These are phyloP conservation scores for Condylostylus longicornis DNA, from an alignment of 1,140 invertebrate genomes.

Conservation along the genomic window DNA sequence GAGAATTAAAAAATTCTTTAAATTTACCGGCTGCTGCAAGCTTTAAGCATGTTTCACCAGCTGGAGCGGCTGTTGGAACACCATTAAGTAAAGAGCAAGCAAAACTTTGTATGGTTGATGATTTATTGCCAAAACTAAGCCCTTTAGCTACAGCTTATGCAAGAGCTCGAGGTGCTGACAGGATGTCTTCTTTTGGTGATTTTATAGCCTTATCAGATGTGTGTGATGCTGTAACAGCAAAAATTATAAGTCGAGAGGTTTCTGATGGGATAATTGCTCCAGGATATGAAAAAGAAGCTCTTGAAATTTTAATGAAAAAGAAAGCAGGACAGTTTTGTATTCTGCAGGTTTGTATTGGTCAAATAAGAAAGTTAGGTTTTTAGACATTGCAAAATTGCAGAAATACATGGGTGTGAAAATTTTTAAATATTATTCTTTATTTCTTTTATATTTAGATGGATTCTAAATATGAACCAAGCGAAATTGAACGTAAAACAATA, in stretches of 20 bases:
- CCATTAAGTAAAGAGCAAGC: conserved; percentile 59
- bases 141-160: conserved; percentile 91
- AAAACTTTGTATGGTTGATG: conserved; percentile 85
- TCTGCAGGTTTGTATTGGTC: conserved; percentile 42
- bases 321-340: conserved; percentile 90
- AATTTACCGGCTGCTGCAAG: conserved; percentile 84
- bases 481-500: conserved; percentile 70
- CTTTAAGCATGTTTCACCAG: conserved; percentile 96
- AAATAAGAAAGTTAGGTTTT: not conserved
- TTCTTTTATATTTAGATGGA: conserved; percentile 56
- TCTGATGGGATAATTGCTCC: conserved; percentile 96
- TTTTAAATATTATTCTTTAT: conserved; percentile 1
- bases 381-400: not conserved
- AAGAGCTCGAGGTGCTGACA: conserved; percentile 86
- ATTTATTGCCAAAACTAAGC: conserved; percentile 56
- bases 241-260: conserved; percentile 62
- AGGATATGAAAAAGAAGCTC: conserved; percentile 67
- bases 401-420: not conserved
- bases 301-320: conserved; percentile 86
- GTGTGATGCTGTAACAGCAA: conserved; percentile 77
- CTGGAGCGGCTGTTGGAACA: conserved; percentile 81
- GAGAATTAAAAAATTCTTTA: conserved; percentile 67
- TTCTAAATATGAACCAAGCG: conserved; percentile 61
- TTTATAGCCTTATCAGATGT: conserved; percentile 87
- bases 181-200: conserved; percentile 98